Evolutionary conservation across 2,888 invertebrate genomes (phyloP), one percentile per base, ranked within the genome.

Genomic region (Xestia xanthographa): DNA sequence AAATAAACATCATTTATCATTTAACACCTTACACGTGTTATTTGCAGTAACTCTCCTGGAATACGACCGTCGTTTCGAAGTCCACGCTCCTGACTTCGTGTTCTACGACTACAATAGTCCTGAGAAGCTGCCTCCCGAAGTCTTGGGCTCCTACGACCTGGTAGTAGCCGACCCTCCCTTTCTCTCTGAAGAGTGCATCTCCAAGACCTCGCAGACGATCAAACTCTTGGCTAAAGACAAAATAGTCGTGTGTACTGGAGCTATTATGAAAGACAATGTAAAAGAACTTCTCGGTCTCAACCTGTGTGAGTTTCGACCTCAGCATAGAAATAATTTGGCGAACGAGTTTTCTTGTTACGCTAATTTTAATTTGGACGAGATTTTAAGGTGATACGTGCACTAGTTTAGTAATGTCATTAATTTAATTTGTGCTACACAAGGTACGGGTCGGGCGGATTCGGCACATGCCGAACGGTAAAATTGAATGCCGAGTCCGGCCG

Each of bases 151-250:
- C 66, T 99, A 98, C 92, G 98, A 99, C 93, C 92, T 99, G 41
- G 98, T 99, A 1, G 97, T 99, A 72, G 98, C 98, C 0, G 99
- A 99, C 95, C 99, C 99, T 1, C 99, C 99, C 0, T 99, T 99
- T 94, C 96, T 99, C 5, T 98, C 99, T 0, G 98, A 98, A 87
- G 99, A 99, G 92, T 99, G 99, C 93, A 97, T 99, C 67, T 97
- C 97, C 1, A 99, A 99, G 96, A 98, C 98, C 0, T 97, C 98
- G 0, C 95, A 97, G 77, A 98, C 99, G 0, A 97, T 99, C 2
- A 97, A 97, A 86, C 97, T 97, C 87, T 92, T 99, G 72, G 94
- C 97, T 0, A 98, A 98, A 91, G 97, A 97, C 17, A 98, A 98
- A 92, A 97, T 99, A 45, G 97, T 99, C 3, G 96, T 99, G 12